Evolutionary conservation across 2,797 vertebrate species (phyloP).

Genomic region (Macroramphosus scolopax): DNA sequence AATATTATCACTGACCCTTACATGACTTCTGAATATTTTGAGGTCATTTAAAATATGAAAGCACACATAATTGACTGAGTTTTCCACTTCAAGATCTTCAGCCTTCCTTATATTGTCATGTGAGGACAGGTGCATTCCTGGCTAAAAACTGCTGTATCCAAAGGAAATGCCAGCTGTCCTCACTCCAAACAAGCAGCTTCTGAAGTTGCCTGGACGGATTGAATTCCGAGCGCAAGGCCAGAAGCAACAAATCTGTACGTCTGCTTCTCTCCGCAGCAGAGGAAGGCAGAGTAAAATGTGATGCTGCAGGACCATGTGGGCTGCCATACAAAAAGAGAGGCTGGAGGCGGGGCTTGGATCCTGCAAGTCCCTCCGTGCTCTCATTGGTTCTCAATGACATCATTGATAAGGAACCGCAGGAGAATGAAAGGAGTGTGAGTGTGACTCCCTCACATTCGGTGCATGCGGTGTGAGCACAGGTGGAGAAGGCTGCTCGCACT

Average conservation of each 20-base stretch:
- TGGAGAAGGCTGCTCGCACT: slow-evolving; percentile 11
- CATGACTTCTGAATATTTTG: too few species aligned
- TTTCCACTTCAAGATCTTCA: too few species aligned
- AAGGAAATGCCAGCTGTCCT: slow-evolving; percentile 5
- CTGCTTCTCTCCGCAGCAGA: slow-evolving; percentile 49
- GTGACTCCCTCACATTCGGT: slow-evolving; percentile 14
- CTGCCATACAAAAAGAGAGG: slow-evolving; percentile 55
- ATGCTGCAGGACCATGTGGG: slow-evolving; percentile 68
- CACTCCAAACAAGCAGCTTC: slow-evolving; percentile 23
- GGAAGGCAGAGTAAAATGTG: slow-evolving; percentile 61
- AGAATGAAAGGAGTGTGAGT: slow-evolving; percentile 37
- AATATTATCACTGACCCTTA: too few species aligned
- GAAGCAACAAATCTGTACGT: slow-evolving; percentile 12
- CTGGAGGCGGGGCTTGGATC: slow-evolving; percentile 57
- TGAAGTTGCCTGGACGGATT: slow-evolving; percentile 30
- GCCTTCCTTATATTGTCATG: background rate
- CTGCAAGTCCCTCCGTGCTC: slow-evolving; percentile 38
- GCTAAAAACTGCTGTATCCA: too few species aligned
- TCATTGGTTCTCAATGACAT: slow-evolving; percentile 83
- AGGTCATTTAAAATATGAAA: too few species aligned
- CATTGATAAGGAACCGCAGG: slow-evolving; percentile 63
- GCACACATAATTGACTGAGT: too few species aligned
- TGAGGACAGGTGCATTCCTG: background rate
- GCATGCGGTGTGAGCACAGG: slow-evolving; percentile 12
- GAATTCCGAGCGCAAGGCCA: slow-evolving; percentile 35